A percentile compares a stretch with the other conserved stretches of the same genome.
phyloP scores from a whole-genome alignment of 2,797 vertebrate genomes.

The Sebastes minor region DNA sequence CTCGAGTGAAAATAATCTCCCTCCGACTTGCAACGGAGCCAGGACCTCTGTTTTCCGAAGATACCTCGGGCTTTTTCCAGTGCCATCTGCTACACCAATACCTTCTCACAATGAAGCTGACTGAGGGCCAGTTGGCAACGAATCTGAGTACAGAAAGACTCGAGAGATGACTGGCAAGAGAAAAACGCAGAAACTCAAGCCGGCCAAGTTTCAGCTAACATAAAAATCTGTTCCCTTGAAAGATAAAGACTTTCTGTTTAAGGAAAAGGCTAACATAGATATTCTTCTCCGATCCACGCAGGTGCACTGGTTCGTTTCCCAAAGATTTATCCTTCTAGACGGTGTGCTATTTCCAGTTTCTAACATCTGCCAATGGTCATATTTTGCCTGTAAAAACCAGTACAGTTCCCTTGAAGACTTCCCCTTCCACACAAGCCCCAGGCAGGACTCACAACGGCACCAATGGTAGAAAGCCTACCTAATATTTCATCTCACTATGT shows the following conservation, averaged over 20 bases:
- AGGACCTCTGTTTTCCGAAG: constrained; percentile 71
- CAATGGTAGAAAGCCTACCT: not conserved
- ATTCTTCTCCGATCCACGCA: constrained; percentile 20
- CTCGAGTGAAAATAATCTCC: constrained; percentile 61
- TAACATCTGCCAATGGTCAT: constrained; percentile 42
- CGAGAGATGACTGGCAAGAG: constrained; percentile 69
- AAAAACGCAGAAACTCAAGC: constrained; percentile 50
- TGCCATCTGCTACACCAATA: constrained; percentile 77
- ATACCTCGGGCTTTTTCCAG: constrained; percentile 70
- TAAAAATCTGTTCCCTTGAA: constrained; percentile 52
- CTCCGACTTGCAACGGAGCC: constrained; percentile 52
- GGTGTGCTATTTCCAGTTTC: constrained; percentile 47
- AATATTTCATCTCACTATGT: not conserved
- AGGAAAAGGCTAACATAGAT: constrained; percentile 28
- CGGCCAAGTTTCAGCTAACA: constrained; percentile 61
- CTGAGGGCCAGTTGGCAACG: constrained; percentile 77
- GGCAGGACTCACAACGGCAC: not conserved
- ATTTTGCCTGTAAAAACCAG: constrained; percentile 22
- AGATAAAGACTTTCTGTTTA: constrained; percentile 51
- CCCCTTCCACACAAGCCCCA: constrained; percentile 3
- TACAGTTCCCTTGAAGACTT: constrained; percentile 5
- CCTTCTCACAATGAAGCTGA: constrained; percentile 72
- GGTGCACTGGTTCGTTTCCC: constrained; percentile 47
- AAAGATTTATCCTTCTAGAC: constrained; percentile 38
- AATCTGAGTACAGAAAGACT: constrained; percentile 69